Conservation (phyloP, 1,140 invertebrate genomes). For the Ridgeia piscesae region DNA sequence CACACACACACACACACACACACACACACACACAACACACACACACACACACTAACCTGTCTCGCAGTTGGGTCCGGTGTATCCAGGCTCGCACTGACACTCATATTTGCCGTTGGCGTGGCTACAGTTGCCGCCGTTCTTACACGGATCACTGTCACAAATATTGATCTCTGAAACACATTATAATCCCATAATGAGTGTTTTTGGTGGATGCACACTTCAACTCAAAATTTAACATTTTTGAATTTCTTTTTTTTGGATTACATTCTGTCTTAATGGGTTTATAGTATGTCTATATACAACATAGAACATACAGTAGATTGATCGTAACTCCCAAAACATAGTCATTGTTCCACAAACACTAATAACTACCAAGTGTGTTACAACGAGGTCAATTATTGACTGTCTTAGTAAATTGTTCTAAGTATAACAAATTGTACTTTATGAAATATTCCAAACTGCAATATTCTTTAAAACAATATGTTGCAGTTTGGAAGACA, state of each 20-base stretch:
- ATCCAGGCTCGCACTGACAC: constrained; percentile 14
- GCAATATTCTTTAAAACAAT: not conserved
- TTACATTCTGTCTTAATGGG: too few relatives aligned
- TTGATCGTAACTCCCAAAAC: too few relatives aligned
- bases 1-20: too few relatives aligned
- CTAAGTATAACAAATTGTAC: not conserved
- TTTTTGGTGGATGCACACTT: not conserved
- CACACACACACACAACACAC: too few relatives aligned
- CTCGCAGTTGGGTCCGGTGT: not conserved
- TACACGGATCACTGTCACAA: constrained; percentile 66
- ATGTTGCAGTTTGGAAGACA: not conserved
- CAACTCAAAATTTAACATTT: not conserved
- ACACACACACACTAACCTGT: not conserved
- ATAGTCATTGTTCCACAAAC: too few relatives aligned
- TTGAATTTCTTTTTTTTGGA: not conserved
- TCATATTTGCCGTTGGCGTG: not conserved
- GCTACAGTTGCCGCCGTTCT: constrained; percentile 18
- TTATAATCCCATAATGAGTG: not conserved
- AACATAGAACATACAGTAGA: too few relatives aligned
- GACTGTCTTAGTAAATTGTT: not conserved
- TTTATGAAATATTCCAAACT: not conserved
- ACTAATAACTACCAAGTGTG: too few relatives aligned
- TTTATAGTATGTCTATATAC: too few relatives aligned
- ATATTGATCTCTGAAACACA: constrained; percentile 71
- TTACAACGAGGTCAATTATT: not conserved